Percentiles rank a stretch among this genome's conserved stretches.
Evolutionary conservation across 2,113 vertebrate genomes (phyloP).

Genomic region (Neotragus pygmaeus): DNA sequence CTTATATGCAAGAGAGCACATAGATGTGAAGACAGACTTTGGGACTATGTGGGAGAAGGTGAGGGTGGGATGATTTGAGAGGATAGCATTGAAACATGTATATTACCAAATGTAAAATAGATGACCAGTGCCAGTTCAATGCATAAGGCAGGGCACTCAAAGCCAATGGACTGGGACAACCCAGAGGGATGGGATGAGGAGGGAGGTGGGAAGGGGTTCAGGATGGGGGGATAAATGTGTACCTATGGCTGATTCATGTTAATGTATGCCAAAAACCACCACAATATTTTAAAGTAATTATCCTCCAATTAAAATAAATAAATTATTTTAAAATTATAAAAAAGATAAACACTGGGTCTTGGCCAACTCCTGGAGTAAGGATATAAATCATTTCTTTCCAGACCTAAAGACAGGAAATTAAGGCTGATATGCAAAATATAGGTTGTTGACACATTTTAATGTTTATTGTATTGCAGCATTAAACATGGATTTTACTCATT

Average conservation of each 20-base stretch:
- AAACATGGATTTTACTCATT: background rate
- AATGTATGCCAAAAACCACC: background rate
- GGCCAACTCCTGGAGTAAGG: background rate
- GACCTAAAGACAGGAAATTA: background rate
- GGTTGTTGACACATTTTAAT: background rate
- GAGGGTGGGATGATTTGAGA: background rate
- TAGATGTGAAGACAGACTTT: background rate
- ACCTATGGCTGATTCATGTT: background rate
- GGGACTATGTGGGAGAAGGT: background rate
- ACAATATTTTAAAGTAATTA: background rate
- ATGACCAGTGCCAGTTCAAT: background rate
- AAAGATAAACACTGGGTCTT: background rate
- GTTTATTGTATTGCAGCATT: background rate
- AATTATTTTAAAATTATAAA: background rate
- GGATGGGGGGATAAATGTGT: background rate
- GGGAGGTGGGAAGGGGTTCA: background rate
- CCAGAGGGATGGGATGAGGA: background rate
- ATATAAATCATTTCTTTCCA: background rate
- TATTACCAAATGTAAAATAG: background rate
- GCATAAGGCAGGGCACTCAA: background rate
- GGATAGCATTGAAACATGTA: background rate
- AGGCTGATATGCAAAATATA: background rate
- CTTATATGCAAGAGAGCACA: background rate
- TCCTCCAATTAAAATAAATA: background rate
- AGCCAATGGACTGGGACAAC: accelerated